These are phyloP conservation scores for Lagodon rhomboides DNA, from an alignment of 2,797 vertebrate species.

Conservation along the genomic window DNA sequence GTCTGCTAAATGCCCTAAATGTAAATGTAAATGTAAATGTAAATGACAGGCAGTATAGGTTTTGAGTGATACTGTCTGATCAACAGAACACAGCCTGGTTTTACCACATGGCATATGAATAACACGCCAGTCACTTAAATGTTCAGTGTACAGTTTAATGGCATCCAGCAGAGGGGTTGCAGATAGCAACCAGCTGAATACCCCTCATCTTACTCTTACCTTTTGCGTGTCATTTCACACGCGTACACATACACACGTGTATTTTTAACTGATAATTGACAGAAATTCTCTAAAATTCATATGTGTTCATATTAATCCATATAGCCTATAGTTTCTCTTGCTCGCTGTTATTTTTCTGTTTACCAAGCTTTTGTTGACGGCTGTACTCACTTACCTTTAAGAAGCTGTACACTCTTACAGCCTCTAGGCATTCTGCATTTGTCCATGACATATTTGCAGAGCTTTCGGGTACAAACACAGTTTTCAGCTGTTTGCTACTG, in stretches of 20 bases:
- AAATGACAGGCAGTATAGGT: background rate
- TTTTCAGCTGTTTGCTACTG: constrained; percentile 23
- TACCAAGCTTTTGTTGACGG: background rate
- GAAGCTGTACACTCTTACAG: background rate
- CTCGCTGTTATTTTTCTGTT: background rate
- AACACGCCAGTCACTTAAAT: no score
- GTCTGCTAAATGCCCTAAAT: no score
- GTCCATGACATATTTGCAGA: constrained; percentile 18
- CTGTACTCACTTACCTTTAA: background rate
- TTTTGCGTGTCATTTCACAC: no score
- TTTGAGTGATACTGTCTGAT: constrained; percentile 13
- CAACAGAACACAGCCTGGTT: constrained; percentile 5
- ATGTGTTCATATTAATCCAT: background rate
- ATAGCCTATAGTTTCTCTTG: background rate
- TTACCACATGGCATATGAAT: no score
- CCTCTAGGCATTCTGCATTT: background rate
- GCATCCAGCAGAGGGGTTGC: no score
- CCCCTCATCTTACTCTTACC: no score
- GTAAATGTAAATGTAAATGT: no score
- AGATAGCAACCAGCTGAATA: no score
- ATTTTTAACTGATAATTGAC: background rate
- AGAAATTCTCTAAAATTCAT: background rate
- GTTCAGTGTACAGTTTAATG: no score
- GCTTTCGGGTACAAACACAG: constrained; percentile 22
- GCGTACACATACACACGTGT: no score